These are phyloP conservation scores for Drosophila atripex DNA, from an alignment of 2,888 invertebrate species.

Conservation along the genomic window DNA sequence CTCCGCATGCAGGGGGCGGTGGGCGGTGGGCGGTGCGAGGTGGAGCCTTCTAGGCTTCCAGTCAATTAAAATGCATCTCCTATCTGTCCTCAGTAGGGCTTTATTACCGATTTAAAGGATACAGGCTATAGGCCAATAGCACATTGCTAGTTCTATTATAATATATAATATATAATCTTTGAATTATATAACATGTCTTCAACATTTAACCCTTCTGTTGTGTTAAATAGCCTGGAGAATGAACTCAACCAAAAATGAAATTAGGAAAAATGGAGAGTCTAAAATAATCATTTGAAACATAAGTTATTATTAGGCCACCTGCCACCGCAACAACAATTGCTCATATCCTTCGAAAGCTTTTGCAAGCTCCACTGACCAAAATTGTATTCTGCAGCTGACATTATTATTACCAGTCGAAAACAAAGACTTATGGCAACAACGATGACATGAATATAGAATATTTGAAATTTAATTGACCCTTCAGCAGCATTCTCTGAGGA, in stretches of 20 bases:
- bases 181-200: too few relatives aligned
- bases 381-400: conserved; percentile 45
- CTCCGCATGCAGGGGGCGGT: background rate
- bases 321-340: conserved; percentile 12
- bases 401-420: conserved; percentile 30
- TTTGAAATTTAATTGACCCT: conserved; percentile 52
- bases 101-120: background rate
- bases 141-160: background rate
- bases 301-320: conserved; percentile 7
- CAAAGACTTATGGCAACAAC: conserved; percentile 15
- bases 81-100: background rate
- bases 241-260: background rate
- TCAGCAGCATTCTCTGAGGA: conserved; percentile 23
- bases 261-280: background rate
- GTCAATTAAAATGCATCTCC: conserved; percentile 11
- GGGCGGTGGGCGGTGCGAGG: background rate
- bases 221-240: background rate
- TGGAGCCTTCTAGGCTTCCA: conserved; percentile 3
- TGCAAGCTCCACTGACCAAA: conserved; percentile 17
- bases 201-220: too few relatives aligned
- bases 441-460: conserved; percentile 12
- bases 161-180: too few relatives aligned
- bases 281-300: conserved; percentile 1
- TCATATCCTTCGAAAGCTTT: conserved; percentile 5
- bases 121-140: background rate